These are phyloP conservation scores for Ceratothoa steindachneri DNA, from an alignment of 2,888 invertebrate species.

Conservation along the genomic window DNA sequence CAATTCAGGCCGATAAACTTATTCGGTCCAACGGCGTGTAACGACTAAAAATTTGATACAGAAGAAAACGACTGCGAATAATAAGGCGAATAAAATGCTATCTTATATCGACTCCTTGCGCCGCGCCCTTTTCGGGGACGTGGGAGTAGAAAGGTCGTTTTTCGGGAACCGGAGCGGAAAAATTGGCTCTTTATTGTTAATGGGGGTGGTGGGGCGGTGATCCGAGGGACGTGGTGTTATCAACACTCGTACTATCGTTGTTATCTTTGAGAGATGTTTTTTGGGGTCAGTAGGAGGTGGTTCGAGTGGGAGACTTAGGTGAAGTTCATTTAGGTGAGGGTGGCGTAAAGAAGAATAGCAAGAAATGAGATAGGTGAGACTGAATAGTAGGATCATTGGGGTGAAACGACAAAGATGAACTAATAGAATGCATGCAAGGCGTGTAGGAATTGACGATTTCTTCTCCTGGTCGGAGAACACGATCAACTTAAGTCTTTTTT, in stretches of 20 bases:
- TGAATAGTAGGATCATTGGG: too few species aligned
- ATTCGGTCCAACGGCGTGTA: not conserved
- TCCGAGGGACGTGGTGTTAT: not conserved
- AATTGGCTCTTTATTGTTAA: not conserved
- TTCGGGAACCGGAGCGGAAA: not conserved
- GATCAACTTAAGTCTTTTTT: slow-evolving; percentile 9
- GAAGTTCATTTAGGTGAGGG: too few species aligned
- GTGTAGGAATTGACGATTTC: not conserved
- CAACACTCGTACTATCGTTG: not conserved
- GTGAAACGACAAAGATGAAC: too few species aligned
- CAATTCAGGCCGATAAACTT: slow-evolving; percentile 10
- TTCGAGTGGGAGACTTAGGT: too few species aligned
- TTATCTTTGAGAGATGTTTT: not conserved
- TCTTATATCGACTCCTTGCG: not conserved
- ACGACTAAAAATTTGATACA: not conserved
- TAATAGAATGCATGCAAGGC: too few species aligned
- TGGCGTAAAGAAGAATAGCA: too few species aligned
- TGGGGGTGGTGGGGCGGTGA: not conserved
- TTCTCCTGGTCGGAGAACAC: slow-evolving; percentile 6
- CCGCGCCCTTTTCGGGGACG: not conserved
- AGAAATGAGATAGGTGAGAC: too few species aligned
- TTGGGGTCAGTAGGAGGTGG: too few species aligned
- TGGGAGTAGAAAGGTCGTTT: too few species aligned
- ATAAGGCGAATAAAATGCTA: not conserved
- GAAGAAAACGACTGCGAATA: not conserved